Evolutionary conservation across 1,140 invertebrate species (phyloP).

Genomic region (Aphaenogaster floridana): DNA sequence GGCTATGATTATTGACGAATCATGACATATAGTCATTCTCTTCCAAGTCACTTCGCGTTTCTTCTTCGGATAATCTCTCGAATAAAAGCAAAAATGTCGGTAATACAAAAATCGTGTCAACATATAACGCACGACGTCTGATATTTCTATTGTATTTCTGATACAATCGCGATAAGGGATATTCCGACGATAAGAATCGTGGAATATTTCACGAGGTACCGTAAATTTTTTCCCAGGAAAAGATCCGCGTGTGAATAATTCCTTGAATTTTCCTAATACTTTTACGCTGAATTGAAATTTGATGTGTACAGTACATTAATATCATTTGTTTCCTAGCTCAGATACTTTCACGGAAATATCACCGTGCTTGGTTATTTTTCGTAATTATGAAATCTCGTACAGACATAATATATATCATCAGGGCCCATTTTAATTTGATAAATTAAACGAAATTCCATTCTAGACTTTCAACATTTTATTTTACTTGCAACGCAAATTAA

Average conservation of each 20-base stretch:
- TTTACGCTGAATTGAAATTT: neutral
- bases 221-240: neutral
- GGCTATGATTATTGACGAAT: neutral
- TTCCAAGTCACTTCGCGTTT: neutral
- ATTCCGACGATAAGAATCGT: neutral
- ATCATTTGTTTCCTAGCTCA: neutral
- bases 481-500: neutral
- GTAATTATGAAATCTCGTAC: neutral
- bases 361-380: neutral
- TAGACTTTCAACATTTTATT: neutral
- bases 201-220: neutral
- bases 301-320: neutral
- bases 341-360: neutral
- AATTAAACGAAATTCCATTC: slow-evolving; percentile 11
- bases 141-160: neutral
- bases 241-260: neutral
- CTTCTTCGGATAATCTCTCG: neutral
- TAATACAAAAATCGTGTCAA: neutral
- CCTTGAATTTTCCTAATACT: neutral
- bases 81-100: neutral
- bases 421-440: neutral
- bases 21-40: neutral
- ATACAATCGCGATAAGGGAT: neutral
- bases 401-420: neutral
- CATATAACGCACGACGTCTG: neutral